These are phyloP conservation scores for Mastomys coucha DNA, from an alignment of 2,113 vertebrate species.

Conservation along the genomic window DNA sequence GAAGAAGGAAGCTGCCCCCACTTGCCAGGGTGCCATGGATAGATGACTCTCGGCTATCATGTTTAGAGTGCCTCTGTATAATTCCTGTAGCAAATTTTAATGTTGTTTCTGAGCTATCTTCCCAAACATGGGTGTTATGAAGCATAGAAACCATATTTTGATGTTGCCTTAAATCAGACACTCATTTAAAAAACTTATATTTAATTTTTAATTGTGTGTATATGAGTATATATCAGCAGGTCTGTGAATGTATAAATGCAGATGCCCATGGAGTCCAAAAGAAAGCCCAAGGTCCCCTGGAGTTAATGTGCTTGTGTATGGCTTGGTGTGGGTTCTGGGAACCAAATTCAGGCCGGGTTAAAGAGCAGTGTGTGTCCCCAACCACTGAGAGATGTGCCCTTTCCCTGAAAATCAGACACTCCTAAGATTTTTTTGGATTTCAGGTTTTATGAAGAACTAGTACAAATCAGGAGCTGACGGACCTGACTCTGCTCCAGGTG, in stretches of 20 bases:
- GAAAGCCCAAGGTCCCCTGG: not conserved
- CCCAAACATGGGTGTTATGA: not conserved
- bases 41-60: conserved; percentile 8
- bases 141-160: conserved; percentile 28
- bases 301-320: not conserved
- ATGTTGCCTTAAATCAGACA: not conserved
- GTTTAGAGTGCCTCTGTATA: conserved; percentile 16
- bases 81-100: conserved; percentile 43
- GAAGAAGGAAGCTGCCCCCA: conserved; percentile 33
- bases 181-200: not conserved
- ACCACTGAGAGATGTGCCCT: not conserved
- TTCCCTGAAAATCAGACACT: not conserved
- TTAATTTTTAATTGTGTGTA: not conserved
- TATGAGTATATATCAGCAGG: not conserved
- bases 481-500: not conserved
- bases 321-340: not conserved
- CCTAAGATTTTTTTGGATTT: not conserved
- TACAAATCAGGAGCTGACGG: not conserved
- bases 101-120: conserved; percentile 11
- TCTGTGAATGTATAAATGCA: too few species aligned
- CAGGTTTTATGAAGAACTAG: not conserved
- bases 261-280: not conserved
- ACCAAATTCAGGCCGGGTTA: not conserved
- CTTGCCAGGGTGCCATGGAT: not conserved
- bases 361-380: not conserved